These are phyloP conservation scores for Thryonomys swinderianus DNA, from an alignment of 2,113 vertebrate genomes.

Conservation along the genomic window DNA sequence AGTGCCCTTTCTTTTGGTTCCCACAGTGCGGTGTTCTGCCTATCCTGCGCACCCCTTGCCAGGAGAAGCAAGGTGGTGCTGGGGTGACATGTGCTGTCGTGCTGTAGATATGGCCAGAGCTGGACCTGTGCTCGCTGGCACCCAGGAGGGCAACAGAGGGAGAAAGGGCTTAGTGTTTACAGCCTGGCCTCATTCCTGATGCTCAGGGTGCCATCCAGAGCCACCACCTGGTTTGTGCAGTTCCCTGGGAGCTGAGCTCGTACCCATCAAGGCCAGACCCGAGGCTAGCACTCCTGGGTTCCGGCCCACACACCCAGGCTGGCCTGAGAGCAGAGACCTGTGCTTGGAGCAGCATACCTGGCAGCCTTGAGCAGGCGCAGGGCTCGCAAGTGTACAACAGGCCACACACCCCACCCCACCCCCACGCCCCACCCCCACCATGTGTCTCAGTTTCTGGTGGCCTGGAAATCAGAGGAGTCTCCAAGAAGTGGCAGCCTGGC, in stretches of 20 bases:
- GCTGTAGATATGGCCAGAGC: not conserved
- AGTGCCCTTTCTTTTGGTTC: not conserved
- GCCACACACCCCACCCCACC: accelerated
- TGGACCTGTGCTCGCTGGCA: accelerated
- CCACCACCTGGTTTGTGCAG: accelerated
- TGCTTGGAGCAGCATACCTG: accelerated
- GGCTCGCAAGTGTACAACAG: accelerated
- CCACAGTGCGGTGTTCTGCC: not conserved
- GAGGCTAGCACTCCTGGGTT: accelerated
- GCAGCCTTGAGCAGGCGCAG: too few relatives aligned
- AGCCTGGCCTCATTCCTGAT: accelerated
- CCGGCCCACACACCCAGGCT: not conserved
- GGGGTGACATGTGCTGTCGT: accelerated
- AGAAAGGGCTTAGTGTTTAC: not conserved
- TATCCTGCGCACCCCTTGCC: not conserved
- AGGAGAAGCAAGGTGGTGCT: not conserved
- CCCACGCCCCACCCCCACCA: accelerated
- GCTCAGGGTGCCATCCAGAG: accelerated
- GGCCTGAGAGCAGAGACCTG: not conserved
- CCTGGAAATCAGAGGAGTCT: not conserved
- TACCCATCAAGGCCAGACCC: not conserved
- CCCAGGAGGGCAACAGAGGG: accelerated
- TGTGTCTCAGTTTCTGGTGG: not conserved
- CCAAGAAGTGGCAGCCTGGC: not conserved
- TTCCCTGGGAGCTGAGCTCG: too few relatives aligned